phyloP scores from a whole-genome alignment of 2,797 vertebrate species.

The Galaxias olidus region DNA sequence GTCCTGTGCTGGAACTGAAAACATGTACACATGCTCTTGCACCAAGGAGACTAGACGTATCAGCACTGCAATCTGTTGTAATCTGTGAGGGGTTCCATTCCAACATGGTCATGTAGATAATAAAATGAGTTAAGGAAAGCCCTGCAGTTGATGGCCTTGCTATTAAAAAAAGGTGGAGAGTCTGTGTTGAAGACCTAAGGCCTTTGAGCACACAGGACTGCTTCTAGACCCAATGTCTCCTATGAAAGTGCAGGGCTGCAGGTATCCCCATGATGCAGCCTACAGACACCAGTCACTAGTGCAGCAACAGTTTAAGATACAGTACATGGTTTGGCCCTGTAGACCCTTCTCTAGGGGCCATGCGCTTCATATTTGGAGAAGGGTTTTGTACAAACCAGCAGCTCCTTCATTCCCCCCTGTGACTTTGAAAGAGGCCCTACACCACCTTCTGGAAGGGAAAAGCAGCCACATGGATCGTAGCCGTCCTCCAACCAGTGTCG shows the following conservation, averaged over 20 bases:
- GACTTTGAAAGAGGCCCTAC: conserved; percentile 24
- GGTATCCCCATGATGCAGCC: conserved; percentile 5
- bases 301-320: not conserved
- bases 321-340: not conserved
- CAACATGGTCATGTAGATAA: conserved; percentile 13
- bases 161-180: conserved; percentile 2
- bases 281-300: not conserved
- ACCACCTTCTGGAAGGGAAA: conserved; percentile 27
- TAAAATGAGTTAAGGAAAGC: conserved; percentile 24
- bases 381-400: conserved; percentile 20
- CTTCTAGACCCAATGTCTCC: not conserved
- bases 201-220: too few relatives aligned
- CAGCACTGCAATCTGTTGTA: conserved; percentile 23
- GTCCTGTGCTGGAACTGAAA: too few relatives aligned
- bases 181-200: not conserved
- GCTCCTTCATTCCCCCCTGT: conserved; percentile 22
- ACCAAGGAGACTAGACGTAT: conserved; percentile 20
- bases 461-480: conserved; percentile 29
- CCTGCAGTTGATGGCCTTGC: conserved; percentile 20
- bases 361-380: conserved; percentile 23
- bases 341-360: not conserved
- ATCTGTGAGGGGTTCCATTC: conserved; percentile 20
- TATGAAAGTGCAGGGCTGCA: not conserved
- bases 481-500: conserved; percentile 49
- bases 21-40: too few relatives aligned